Evolutionary conservation across 2,888 invertebrate genomes (phyloP), one percentile per base, ranked within the genome.

Genomic region (Phaedon cochleariae): DNA sequence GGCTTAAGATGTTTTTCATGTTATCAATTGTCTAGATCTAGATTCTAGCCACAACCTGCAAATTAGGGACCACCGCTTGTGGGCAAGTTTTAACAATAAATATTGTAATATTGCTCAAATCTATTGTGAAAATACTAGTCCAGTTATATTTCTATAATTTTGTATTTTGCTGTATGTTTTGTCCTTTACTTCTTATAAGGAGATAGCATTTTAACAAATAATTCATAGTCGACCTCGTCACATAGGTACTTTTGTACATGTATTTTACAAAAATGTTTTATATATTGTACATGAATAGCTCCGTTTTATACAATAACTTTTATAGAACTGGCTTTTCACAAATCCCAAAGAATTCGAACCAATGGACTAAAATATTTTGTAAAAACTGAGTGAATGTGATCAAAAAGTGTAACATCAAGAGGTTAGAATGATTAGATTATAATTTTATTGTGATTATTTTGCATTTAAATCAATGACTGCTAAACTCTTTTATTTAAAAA

Each of bases 341-440:
- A 55, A 70, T 67, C 58, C 70, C 70, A 70, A 70, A 70, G 70
- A 69, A 67, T 67, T 64, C 59, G 51, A 67, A 61, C 67, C 62
- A 65, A 67, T 63, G 53, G 67, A 66, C 64, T 63, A 62, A 59
- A 62, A 64, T 65, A 65, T 51, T 57, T 55, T 34, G 46, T 54
- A 58, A 41, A 41, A 51, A 58, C 53, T 54, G 63, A 64, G 64
- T 67, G 67, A 67, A 54, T 64, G 55, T 64, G 52, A 59, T 54
- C 51, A 60, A 52, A 55, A 59, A 51, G 52, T 67, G 58, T 26
- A 53, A 54, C 53, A 18, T 29, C 53, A 64, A 34, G 62, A 57
- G 57, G 51, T 55, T 62, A 46, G 21, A 20, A 26, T 60, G 57
- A 57, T 55, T 62, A 46, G 21, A 20, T 45, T 60, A 46, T 61